A percentile compares a stretch with the other conserved stretches of the same genome.
These are phyloP conservation scores for Malurus leucopterus DNA, from an alignment of 2,797 vertebrate genomes.

Conservation along the genomic window DNA sequence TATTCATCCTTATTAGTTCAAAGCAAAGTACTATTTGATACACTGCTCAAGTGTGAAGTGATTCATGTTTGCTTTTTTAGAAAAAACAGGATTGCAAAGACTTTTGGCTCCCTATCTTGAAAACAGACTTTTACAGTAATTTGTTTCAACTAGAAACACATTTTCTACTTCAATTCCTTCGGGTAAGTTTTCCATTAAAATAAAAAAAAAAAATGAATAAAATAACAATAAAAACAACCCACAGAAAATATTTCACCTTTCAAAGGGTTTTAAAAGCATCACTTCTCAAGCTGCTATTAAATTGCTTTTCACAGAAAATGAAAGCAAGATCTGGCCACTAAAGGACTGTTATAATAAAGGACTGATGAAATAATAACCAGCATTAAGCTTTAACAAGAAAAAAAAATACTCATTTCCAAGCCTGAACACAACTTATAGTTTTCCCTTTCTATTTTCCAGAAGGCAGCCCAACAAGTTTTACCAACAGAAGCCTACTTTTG, in stretches of 20 bases:
- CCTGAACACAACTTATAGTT: not conserved
- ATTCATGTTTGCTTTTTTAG: not conserved
- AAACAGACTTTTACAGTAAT: not conserved
- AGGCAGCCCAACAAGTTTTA: not conserved
- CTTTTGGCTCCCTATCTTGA: not conserved
- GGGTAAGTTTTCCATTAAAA: not conserved
- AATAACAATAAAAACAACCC: not conserved
- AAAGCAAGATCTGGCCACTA: not conserved
- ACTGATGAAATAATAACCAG: not conserved
- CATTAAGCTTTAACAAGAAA: not conserved
- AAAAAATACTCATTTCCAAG: not conserved
- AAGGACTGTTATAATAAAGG: not conserved
- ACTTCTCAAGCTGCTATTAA: not conserved
- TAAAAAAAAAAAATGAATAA: not conserved
- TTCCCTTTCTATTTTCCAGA: not conserved
- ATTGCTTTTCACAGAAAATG: not conserved
- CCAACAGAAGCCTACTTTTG: not conserved
- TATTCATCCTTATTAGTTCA: not conserved
- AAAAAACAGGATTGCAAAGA: not conserved
- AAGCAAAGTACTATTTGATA: not conserved
- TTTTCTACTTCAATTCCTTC: not conserved
- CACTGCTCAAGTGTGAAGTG: not conserved
- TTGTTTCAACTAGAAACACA: not conserved
- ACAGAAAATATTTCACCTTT: not conserved
- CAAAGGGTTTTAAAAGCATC: not conserved